Conservation (phyloP, 92 coral and sea anemone genomes). For the Porites rus region DNA sequence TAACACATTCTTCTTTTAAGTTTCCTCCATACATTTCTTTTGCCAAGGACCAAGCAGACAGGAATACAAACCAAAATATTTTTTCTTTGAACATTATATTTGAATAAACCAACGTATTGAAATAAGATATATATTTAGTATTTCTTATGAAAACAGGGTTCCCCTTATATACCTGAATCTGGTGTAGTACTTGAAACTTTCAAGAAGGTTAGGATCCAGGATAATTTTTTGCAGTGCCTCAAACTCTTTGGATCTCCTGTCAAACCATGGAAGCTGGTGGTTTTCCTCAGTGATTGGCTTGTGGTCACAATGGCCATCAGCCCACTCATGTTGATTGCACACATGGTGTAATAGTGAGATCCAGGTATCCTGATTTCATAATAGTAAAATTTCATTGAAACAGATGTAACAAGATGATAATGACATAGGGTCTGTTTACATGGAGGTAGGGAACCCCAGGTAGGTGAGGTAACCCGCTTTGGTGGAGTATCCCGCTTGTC, state of each 20-base stretch:
- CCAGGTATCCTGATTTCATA: conserved; percentile 45
- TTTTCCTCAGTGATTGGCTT: not conserved
- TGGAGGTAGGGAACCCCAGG: too few relatives aligned
- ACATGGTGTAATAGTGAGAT: conserved; percentile 56
- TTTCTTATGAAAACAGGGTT: not conserved
- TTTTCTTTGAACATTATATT: too few relatives aligned
- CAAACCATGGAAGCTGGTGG: conserved; percentile 56
- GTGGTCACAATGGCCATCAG: conserved; percentile 58
- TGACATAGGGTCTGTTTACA: too few relatives aligned
- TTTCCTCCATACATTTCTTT: too few relatives aligned
- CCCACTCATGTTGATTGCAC: conserved; percentile 63
- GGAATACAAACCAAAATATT: too few relatives aligned
- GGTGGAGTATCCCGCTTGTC: too few relatives aligned
- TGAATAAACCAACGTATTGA: too few relatives aligned
- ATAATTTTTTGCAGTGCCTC: conserved; percentile 51
- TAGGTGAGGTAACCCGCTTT: too few relatives aligned
- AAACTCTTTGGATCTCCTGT: conserved; percentile 51
- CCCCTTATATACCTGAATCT: conserved; percentile 52
- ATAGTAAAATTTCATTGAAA: not conserved
- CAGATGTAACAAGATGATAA: not conserved
- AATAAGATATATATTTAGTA: too few relatives aligned
- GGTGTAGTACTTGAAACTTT: conserved; percentile 49
- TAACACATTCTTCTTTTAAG: too few relatives aligned
- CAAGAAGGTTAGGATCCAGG: conserved; percentile 46
- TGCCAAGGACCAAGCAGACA: too few relatives aligned